Percentiles rank a stretch among this genome's conserved stretches.
Evolutionary conservation across 2,113 vertebrate species (phyloP).

Genomic region (Sylvietta virens): DNA sequence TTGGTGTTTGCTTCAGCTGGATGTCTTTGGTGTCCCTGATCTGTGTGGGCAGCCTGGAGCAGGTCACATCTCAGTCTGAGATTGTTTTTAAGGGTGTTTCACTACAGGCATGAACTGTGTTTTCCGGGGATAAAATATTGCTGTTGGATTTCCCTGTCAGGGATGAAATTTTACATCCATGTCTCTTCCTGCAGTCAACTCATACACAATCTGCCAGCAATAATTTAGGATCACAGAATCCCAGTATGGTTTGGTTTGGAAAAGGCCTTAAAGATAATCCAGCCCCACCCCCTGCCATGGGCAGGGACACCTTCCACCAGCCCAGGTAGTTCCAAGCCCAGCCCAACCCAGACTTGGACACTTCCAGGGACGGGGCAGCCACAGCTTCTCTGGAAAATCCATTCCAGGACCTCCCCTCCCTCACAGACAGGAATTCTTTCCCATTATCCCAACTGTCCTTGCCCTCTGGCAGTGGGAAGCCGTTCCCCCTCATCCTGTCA

Average conservation of each 20-base stretch:
- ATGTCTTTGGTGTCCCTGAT: not conserved
- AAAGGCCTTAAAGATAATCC: not conserved
- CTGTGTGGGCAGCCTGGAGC: not conserved
- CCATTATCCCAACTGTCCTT: not conserved
- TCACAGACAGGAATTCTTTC: not conserved
- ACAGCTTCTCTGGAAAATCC: not conserved
- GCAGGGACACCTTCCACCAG: accelerated
- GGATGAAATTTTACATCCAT: not conserved
- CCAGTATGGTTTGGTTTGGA: not conserved
- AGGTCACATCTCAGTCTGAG: not conserved
- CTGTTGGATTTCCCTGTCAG: not conserved
- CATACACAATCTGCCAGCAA: not conserved
- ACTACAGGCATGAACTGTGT: not conserved
- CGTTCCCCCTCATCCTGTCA: not conserved
- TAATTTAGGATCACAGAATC: not conserved
- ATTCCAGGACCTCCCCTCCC: not conserved
- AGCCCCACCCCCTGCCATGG: not conserved
- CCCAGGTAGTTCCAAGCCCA: not conserved
- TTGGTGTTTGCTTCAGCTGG: not conserved
- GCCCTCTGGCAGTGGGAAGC: not conserved
- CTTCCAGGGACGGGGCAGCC: not conserved
- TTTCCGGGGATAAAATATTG: not conserved
- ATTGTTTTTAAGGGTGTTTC: not conserved
- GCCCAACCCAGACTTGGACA: not conserved
- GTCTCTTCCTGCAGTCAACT: not conserved